Percentiles rank a stretch among this genome's conserved stretches.
These are phyloP conservation scores for Columbina picui DNA, from an alignment of 2,113 vertebrate species.

Conservation along the genomic window DNA sequence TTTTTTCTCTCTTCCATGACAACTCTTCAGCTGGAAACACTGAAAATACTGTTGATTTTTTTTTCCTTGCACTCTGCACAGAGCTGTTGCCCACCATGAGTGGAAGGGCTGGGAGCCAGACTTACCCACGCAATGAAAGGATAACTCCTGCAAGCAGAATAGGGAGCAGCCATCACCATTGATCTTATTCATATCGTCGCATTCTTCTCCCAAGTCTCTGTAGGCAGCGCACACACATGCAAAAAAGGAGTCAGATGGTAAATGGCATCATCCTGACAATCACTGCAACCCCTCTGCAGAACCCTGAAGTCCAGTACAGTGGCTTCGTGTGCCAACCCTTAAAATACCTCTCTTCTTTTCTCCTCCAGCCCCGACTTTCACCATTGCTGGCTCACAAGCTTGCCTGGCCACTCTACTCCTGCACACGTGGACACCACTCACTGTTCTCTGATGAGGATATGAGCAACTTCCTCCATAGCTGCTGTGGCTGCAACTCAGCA, in stretches of 20 bases:
- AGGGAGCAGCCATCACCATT: constrained; percentile 95
- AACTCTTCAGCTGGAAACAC: constrained; percentile 19
- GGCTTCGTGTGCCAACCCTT: neutral
- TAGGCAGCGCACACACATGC: constrained; percentile 20
- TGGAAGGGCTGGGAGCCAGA: neutral
- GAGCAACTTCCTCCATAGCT: constrained; percentile 57
- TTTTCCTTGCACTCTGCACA: neutral
- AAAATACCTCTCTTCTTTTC: neutral
- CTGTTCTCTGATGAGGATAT: constrained; percentile 50
- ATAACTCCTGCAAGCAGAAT: constrained; percentile 90
- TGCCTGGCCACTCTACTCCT: neutral
- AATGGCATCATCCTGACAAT: neutral
- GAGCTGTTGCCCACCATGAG: neutral
- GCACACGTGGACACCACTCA: constrained; percentile 53
- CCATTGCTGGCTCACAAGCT: neutral
- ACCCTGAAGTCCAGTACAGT: neutral
- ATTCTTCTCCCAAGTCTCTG: constrained; percentile 91
- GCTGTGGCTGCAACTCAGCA: constrained; percentile 38
- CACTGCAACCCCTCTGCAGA: neutral
- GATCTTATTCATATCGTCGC: constrained; percentile 93
- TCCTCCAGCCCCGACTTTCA: neutral
- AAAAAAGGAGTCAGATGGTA: constrained; percentile 21
- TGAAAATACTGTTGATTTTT: neutral
- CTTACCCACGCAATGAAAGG: constrained; percentile 96
- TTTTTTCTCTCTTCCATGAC: constrained; percentile 42